phyloP scores from a whole-genome alignment of 2,797 vertebrate genomes.

The Dipus sagitta region DNA sequence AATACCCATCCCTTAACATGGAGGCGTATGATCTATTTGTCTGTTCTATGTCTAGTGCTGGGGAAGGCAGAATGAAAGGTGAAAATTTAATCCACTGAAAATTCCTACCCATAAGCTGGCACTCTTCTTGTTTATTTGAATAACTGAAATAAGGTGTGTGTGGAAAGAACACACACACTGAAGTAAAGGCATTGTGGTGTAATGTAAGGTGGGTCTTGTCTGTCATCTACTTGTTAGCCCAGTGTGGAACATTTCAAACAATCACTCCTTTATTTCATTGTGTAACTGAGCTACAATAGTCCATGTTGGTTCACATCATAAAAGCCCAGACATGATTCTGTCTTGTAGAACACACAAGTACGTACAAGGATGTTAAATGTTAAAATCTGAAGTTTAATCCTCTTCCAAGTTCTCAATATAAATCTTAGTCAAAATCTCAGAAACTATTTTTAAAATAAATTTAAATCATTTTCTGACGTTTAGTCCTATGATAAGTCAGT shows the following conservation, averaged over 20 bases:
- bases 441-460: constrained; percentile 5
- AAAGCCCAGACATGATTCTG: background rate
- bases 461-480: background rate
- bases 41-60: background rate
- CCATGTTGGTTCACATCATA: background rate
- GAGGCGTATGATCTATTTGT: background rate
- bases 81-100: background rate
- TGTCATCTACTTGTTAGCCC: background rate
- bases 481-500: background rate
- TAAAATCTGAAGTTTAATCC: background rate
- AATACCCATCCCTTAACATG: background rate
- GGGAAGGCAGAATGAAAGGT: background rate
- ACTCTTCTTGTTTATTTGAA: background rate
- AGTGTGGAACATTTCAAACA: background rate
- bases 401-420: background rate
- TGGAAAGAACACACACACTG: background rate
- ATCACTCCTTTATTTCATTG: background rate
- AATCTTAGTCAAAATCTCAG: constrained; percentile 9
- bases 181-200: background rate
- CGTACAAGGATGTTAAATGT: background rate
- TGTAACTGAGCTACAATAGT: background rate
- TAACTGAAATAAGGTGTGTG: background rate
- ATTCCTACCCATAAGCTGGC: background rate
- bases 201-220: background rate
- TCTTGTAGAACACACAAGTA: background rate